Base-by-base conservation (phyloP, 1,140 invertebrate genomes). In the Drosophila orena region DNA sequence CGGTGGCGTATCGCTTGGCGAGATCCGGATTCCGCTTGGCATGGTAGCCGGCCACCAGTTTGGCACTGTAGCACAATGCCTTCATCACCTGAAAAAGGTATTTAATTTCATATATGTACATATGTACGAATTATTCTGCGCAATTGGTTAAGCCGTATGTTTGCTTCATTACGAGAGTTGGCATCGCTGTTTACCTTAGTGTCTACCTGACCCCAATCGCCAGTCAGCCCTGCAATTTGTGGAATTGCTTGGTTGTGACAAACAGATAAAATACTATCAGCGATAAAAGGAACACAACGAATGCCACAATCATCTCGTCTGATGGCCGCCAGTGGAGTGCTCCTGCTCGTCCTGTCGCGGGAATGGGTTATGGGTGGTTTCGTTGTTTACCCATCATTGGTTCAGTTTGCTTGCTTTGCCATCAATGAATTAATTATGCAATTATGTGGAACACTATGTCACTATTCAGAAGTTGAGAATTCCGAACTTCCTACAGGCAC, bases 21-120 rank as follows among this genome's bases (percentile, higher is more conserved):
- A 93, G 88, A 22, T 93, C 91, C 12, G 94, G 81, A 57, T 95
- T 94, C 12, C 86, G 79, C 37, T 83, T 89, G 4, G 93, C 91
- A 62, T 93, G 91, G 38, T 95, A 81, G 34, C 94, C 94, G 11
- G 94, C 94, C 30, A 93, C 92, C 37, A 95, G 92, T 81, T 95
- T 95, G 27, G 94, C 93, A 27, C 93, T 93, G 80, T 97, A 97
- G 50, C 95, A 95, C 27, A 96, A 91, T 37, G 94, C 94, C 81
- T 95, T 93, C 42, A 97, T 93, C 15, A 96, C 89, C 94, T 94
- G 61, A 30, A 20, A 1, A 11, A 10, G 30, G 30, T 30, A 10
- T 8, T 30, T 30, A 3, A 30, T 30, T 30, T 30, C 30, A 8
- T 30, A 30, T 30, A 30, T 30, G 8, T 10, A 30, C 8, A 30